Conservation (phyloP, 2,888 invertebrate species). For the Lydus trimaculatus region DNA sequence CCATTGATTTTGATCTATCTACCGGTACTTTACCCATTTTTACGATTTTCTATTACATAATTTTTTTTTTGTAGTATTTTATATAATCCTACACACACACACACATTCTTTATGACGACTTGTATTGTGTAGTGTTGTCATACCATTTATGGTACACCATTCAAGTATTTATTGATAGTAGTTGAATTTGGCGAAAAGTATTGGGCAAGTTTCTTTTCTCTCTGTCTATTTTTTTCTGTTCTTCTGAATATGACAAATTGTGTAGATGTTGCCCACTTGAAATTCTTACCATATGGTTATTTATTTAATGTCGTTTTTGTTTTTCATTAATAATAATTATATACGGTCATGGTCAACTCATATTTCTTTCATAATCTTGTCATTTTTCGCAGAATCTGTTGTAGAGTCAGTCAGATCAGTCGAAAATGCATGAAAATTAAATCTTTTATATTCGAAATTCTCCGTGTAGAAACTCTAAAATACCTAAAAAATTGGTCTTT, state of each 20-base stretch:
- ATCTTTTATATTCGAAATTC: too few relatives aligned
- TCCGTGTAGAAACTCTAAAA: too few relatives aligned
- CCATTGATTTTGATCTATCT: background rate
- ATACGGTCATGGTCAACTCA: conserved; percentile 12
- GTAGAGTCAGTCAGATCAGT: too few relatives aligned
- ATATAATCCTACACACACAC: background rate
- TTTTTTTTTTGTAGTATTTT: background rate
- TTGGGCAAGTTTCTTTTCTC: background rate
- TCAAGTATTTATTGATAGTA: background rate
- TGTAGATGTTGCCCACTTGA: conserved; percentile 5
- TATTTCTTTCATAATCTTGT: background rate
- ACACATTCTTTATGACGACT: background rate
- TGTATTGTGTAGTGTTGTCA: background rate
- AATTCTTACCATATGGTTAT: conserved; percentile 15
- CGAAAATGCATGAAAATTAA: too few relatives aligned
- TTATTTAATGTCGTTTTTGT: conserved; percentile 9
- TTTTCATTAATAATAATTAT: background rate
- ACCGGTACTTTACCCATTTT: conserved; percentile 5
- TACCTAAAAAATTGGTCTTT: too few relatives aligned
- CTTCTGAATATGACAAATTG: background rate
- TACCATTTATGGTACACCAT: conserved; percentile 8
- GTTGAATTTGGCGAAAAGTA: conserved; percentile 1
- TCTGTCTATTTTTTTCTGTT: background rate
- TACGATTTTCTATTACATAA: background rate
- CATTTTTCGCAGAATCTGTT: too few relatives aligned